These are phyloP conservation scores for Meloidogyne chitwoodi DNA, from an alignment of 1,140 invertebrate species.

Conservation along the genomic window DNA sequence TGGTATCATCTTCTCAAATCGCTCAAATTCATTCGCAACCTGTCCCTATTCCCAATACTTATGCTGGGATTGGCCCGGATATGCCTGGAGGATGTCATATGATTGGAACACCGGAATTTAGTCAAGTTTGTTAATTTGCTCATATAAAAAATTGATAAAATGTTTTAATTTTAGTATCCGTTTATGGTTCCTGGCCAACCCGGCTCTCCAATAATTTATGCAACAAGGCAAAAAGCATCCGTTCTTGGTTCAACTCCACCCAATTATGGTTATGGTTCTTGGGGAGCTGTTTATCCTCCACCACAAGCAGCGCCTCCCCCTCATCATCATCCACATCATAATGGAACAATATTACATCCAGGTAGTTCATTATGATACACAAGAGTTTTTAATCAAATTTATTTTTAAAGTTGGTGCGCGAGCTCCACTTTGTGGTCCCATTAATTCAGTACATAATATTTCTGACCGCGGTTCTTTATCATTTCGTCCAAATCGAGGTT, in stretches of 20 bases:
- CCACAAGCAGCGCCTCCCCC: constrained; percentile 3
- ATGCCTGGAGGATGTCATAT: background rate
- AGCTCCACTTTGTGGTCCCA: background rate
- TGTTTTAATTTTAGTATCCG: constrained; percentile 31
- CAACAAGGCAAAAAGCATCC: constrained; percentile 29
- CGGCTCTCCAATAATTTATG: constrained; percentile 32
- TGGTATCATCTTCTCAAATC: background rate
- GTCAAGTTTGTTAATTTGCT: constrained; percentile 22
- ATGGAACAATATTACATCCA: constrained; percentile 1
- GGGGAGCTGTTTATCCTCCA: constrained; percentile 49
- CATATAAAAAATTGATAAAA: background rate
- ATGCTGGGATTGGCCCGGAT: background rate
- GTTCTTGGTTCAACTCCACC: constrained; percentile 49
- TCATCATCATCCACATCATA: background rate
- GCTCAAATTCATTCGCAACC: constrained; percentile 14
- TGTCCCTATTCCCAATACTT: constrained; percentile 40
- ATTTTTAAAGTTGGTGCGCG: background rate
- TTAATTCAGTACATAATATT: background rate
- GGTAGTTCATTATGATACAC: no score
- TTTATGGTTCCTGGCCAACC: constrained; percentile 36
- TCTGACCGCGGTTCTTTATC: background rate
- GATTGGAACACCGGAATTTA: constrained; percentile 36
- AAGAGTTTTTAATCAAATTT: background rate
- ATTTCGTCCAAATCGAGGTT: background rate
- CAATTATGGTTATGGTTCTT: constrained; percentile 52